Base-by-base conservation (phyloP, 2,797 vertebrate species). In the Sebastes reedi region DNA sequence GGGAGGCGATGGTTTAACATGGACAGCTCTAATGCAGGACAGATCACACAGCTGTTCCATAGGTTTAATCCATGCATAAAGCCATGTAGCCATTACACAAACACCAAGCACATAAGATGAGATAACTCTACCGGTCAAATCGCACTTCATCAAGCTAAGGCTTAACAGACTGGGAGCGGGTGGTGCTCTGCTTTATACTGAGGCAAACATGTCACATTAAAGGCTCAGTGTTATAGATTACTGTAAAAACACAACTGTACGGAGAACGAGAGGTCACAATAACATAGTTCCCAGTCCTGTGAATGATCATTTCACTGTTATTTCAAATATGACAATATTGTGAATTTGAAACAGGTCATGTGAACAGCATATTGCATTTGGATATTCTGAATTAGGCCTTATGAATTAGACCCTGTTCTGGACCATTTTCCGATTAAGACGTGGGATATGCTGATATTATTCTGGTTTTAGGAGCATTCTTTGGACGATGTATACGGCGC, bases 11-110 rank as follows among this genome's bases (percentile, higher is more conserved):
- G 22, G 32, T 79, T 79, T 71, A 81, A 76, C 80, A 77, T 81
- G 67, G 67, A 22, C 25, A 72, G 73, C 78, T 78, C 30, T 77
- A 79, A 83, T 80, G 78, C 62, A 56, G 85, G 70, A 81, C 75
- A 29, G 67, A 29, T 82, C 72, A 6, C 72, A 60, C 89, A 91
- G 72, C 77, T 92, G 88, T 79, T 90, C 75, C 56, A 83, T 77
- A 74, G 58, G 52, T 81, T 58, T 92, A 89, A 92, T 90, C 91
- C 83, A 46, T 5, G 67, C 72, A 71, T 71, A 72, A 72, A 80
- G 79, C 80, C 67, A 65, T 64, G 60, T 8, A 88, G 73, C 67
- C 61, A 25, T 65, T 54, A 76, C 77, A 82, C 52, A 84, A 66
- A 78, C 76, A 75, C 85, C 18, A 42, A 42, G n/a, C 58, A 52